phyloP scores from a whole-genome alignment of 2,797 vertebrate species.

The Sparidentex hasta region DNA sequence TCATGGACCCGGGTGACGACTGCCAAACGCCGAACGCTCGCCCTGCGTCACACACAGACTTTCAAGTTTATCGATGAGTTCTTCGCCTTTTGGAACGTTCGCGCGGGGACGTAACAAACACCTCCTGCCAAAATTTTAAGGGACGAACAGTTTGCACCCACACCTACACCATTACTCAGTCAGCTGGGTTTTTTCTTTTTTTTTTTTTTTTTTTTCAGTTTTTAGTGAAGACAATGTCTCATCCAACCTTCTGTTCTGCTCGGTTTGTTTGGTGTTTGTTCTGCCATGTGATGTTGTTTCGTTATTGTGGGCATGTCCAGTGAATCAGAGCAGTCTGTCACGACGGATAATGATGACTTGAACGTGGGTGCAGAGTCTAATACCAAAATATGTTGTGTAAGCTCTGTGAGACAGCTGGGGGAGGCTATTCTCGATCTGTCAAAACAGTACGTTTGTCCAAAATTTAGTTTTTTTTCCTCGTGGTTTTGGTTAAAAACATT shows the following conservation, averaged over 20 bases:
- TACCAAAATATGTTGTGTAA: conserved; percentile 31
- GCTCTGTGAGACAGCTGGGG: not conserved
- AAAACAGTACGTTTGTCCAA: not conserved
- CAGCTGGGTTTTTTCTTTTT: not conserved
- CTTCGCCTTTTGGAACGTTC: conserved; percentile 19
- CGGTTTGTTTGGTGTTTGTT: conserved; percentile 27
- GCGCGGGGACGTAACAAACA: not conserved
- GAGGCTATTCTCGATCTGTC: not conserved
- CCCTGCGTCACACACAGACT: conserved; percentile 29
- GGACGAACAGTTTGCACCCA: conserved; percentile 50
- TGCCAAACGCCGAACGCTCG: conserved; percentile 11
- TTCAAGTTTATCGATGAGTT: conserved; percentile 55
- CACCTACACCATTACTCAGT: conserved; percentile 64
- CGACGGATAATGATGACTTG: conserved; percentile 37
- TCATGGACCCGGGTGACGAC: not conserved
- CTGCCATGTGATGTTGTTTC: conserved; percentile 1
- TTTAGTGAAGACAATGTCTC: conserved; percentile 59
- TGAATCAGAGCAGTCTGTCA: conserved; percentile 67
- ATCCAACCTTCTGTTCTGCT: conserved; percentile 48
- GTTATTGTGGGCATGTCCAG: conserved; percentile 56
- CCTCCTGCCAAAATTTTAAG: conserved; percentile 30
- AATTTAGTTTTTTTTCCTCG: not conserved
- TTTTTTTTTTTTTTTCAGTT: conserved; percentile 37
- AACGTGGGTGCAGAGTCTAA: conserved; percentile 37
- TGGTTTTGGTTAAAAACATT: no score